A percentile compares a stretch with the other conserved stretches of the same genome.
Conservation (phyloP, 1,140 invertebrate genomes). For the Tribolium castaneum region DNA sequence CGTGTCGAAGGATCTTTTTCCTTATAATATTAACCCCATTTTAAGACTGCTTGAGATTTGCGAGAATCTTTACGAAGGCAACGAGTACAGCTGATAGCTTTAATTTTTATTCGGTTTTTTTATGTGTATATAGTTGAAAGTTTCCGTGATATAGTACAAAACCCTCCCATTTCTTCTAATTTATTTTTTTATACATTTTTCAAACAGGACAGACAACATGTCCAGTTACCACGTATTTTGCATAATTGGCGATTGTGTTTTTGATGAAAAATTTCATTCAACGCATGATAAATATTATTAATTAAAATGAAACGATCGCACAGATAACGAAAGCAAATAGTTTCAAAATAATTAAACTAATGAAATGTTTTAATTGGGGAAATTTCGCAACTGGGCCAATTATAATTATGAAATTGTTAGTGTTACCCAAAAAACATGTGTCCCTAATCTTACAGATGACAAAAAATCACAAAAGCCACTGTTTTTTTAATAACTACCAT, state of each 20-base stretch:
- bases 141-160: conserved; percentile 40
- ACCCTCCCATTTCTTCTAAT: conserved; percentile 17
- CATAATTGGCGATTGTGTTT: no score
- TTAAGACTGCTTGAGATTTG: conserved; percentile 85
- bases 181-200: conserved; percentile 2
- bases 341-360: no score
- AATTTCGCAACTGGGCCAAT: background rate
- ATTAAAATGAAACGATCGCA: no score
- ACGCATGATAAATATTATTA: no score
- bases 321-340: no score
- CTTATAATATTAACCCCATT: conserved; percentile 91
- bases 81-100: conserved; percentile 73
- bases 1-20: conserved; percentile 84
- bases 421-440: background rate
- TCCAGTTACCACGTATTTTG: no score
- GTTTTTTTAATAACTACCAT: no score
- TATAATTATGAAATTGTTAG: background rate
- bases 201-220: background rate
- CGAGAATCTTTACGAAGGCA: conserved; percentile 87
- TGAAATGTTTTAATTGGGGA: no score
- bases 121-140: conserved; percentile 17
- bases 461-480: no score
- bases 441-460: no score
- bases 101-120: conserved; percentile 16
- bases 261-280: no score